Evolutionary conservation across 1,140 invertebrate species (phyloP), one percentile per base, ranked within the genome.

Genomic region (Brachystomella parvula): DNA sequence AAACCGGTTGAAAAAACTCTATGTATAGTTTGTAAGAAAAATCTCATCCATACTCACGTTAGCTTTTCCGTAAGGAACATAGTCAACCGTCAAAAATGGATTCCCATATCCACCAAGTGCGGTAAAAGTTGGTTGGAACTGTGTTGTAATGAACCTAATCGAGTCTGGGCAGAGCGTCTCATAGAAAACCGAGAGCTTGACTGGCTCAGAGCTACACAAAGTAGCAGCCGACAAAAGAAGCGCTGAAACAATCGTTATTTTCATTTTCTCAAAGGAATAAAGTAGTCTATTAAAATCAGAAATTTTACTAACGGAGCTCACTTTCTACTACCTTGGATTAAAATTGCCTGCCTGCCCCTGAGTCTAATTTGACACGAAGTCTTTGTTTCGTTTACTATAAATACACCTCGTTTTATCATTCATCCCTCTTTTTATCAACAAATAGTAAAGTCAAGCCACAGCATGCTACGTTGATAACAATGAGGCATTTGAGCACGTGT

Each of bases 11-110:
- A n/a, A n/a, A n/a, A n/a, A n/a, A n/a, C 9, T 59, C 57, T 28
- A 21, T 56, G 21, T 24, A 3, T 21, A 29, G 29, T 12, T 6
- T 17, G 6, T 56, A 28, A 19, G 29, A 53, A 12, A 3, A 35
- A 21, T 9, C 6, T 6, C n/a, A n/a, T n/a, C 21, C 1, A 28
- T 33, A 24, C 21, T 63, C 44, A 66, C 68, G 19, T 49, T 33
- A 29, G 64, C 64, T 57, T 66, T 65, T 33, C 68, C 68, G 31
- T 70, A 70, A 24, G 68, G 68, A 9, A 69, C 64, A 32, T 58
- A 69, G 26, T 69, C 68, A 32, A 66, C 60, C 3, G 49, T 33
- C 32, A 69, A 61, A 32, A 26, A 69, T 0, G 58, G 59, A 63
- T 69, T 69, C 21, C 63, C 67, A 44, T 30, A 53, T 15, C 65